A percentile compares a stretch with the other conserved stretches of the same genome.
phyloP scores from a whole-genome alignment of 2,113 vertebrate species.

The Engraulis encrasicolus region DNA sequence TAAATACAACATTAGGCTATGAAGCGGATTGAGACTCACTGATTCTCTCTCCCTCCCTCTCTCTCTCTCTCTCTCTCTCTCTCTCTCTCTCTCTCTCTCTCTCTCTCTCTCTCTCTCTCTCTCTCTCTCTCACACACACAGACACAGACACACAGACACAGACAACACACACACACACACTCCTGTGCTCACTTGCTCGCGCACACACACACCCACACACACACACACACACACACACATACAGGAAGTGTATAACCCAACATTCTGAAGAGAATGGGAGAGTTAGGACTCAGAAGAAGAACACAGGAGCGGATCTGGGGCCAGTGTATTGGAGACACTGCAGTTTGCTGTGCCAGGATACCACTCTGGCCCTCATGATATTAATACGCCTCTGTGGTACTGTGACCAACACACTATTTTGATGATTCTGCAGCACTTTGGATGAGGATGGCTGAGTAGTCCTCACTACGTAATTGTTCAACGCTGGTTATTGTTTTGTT shows the following conservation, averaged over 20 bases:
- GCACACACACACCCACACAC: no score
- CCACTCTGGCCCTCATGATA: neutral
- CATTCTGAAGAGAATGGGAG: neutral
- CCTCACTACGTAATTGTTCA: neutral
- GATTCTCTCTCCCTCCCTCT: no score
- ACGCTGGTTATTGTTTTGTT: neutral
- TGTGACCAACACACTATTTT: neutral
- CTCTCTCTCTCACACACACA: no score
- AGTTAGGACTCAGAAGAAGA: no score
- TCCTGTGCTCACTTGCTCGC: no score
- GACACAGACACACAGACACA: no score
- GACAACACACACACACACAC: no score
- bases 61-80: no score
- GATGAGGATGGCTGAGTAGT: neutral
- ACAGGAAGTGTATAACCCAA: slow-evolving; percentile 37
- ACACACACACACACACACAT: slow-evolving; percentile 8
- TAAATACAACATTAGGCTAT: neutral
- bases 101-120: no score
- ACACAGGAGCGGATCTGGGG: neutral
- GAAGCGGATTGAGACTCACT: neutral
- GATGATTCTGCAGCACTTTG: slow-evolving; percentile 4
- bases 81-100: no score
- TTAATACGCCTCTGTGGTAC: neutral
- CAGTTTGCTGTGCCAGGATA: neutral
- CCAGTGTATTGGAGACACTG: neutral